phyloP scores from a whole-genome alignment of 2,113 vertebrate species.

The Noturus placidus region DNA sequence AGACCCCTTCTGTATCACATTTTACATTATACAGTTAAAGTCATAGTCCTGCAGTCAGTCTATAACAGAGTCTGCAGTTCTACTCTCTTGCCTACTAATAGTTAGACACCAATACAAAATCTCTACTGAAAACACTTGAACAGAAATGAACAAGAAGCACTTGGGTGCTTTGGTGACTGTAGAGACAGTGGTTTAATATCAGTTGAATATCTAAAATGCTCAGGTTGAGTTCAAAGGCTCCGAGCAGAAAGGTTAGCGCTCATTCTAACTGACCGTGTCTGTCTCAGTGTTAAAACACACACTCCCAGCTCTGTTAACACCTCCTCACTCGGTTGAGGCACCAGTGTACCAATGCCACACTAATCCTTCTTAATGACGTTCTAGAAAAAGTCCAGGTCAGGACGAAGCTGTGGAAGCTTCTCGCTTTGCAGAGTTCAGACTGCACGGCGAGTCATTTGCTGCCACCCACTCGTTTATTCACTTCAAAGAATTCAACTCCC shows the following conservation, averaged over 20 bases:
- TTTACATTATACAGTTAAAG: neutral
- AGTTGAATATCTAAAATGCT: neutral
- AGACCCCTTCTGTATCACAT: neutral
- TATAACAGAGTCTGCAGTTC: neutral
- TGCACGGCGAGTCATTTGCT: neutral
- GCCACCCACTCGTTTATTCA: slow-evolving; percentile 23
- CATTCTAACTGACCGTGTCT: neutral
- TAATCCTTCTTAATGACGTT: slow-evolving; percentile 31
- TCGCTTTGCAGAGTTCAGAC: neutral
- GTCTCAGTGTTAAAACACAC: slow-evolving; percentile 21
- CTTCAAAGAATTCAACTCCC: slow-evolving; percentile 16
- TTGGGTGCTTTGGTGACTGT: neutral
- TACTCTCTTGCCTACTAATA: neutral
- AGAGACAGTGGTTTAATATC: neutral
- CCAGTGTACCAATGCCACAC: neutral
- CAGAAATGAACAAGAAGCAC: neutral
- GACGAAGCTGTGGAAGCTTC: neutral
- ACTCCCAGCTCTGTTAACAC: slow-evolving; percentile 52
- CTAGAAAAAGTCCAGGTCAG: slow-evolving; percentile 17
- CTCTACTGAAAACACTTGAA: neutral
- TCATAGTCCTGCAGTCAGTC: neutral
- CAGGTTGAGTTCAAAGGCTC: neutral
- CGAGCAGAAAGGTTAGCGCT: neutral
- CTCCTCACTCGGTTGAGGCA: slow-evolving; percentile 35
- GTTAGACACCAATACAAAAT: neutral